A percentile compares a stretch with the other conserved stretches of the same genome.
phyloP scores from a whole-genome alignment of 2,113 vertebrate genomes.

The Ranitomeya imitator region DNA sequence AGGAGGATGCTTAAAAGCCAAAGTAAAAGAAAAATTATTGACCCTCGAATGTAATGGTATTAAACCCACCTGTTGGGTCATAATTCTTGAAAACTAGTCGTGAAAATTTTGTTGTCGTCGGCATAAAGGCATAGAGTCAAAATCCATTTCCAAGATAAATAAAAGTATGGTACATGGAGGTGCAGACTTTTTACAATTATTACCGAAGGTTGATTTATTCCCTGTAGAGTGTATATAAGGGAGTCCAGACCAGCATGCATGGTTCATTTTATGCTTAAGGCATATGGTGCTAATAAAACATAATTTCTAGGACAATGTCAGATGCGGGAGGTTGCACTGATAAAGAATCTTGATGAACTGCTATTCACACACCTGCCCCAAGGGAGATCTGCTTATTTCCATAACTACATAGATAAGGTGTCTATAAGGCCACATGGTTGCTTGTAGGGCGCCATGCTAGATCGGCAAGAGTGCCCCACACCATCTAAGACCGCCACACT shows the following conservation, averaged over 20 bases:
- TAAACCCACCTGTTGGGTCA: constrained; percentile 43
- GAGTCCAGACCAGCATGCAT: background rate
- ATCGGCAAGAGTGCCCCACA: too few species aligned
- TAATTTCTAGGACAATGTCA: background rate
- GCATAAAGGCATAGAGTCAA: constrained; percentile 28
- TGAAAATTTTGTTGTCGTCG: constrained; percentile 43
- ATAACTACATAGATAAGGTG: too few species aligned
- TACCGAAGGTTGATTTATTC: background rate
- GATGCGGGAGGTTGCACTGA: too few species aligned
- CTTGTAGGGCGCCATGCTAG: too few species aligned
- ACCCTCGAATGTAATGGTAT: constrained; percentile 23
- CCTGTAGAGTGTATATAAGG: background rate
- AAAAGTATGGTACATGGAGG: constrained; percentile 11
- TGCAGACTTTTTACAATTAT: background rate
- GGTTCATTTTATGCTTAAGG: background rate
- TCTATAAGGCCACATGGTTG: too few species aligned
- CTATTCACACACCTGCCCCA: background rate
- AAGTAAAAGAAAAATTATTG: constrained; percentile 48
- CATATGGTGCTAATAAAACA: background rate
- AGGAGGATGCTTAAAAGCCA: constrained; percentile 50
- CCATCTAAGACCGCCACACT: too few species aligned
- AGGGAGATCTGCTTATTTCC: background rate
- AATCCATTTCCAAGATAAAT: constrained; percentile 29
- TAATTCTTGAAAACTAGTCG: constrained; percentile 49
- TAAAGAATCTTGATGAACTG: too few species aligned